Conservation (phyloP, 2,797 vertebrate species). For the Fistularia commersonii region DNA sequence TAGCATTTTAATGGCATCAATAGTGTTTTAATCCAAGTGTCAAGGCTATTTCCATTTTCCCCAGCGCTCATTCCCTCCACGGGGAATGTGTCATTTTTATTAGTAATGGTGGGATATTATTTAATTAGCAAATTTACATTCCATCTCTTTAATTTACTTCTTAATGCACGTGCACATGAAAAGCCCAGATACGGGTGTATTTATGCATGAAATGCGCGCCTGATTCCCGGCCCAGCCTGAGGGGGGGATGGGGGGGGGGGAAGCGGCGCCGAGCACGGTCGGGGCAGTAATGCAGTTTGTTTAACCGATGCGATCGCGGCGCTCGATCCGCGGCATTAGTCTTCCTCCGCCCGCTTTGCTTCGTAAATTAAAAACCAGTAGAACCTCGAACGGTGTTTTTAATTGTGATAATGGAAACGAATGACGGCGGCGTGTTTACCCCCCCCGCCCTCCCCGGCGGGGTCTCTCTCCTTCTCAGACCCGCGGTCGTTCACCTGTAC, state of each 20-base stretch:
- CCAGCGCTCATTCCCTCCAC: slow-evolving; percentile 51
- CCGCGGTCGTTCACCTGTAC: slow-evolving; percentile 71
- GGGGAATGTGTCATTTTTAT: slow-evolving; percentile 69
- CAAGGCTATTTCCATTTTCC: slow-evolving; percentile 67
- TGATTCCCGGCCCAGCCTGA: slow-evolving; percentile 50
- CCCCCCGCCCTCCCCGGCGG: too few species aligned
- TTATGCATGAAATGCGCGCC: slow-evolving; percentile 62
- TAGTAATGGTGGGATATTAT: slow-evolving; percentile 64
- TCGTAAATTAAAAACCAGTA: slow-evolving; percentile 69
- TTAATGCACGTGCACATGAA: slow-evolving; percentile 56
- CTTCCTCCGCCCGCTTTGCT: slow-evolving; percentile 60
- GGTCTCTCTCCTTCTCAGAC: slow-evolving; percentile 39
- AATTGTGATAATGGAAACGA: slow-evolving; percentile 76
- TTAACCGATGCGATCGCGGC: slow-evolving; percentile 50
- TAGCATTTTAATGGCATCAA: slow-evolving; percentile 76
- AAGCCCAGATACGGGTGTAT: slow-evolving; percentile 57
- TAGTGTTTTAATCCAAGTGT: slow-evolving; percentile 73
- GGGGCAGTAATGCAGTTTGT: slow-evolving; percentile 48
- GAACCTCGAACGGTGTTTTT: slow-evolving; percentile 55
- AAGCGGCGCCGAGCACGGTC: slow-evolving; percentile 39
- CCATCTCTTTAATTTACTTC: slow-evolving; percentile 58
- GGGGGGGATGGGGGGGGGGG: too few species aligned
- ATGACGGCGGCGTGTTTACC: slow-evolving; percentile 49
- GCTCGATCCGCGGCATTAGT: slow-evolving; percentile 58
- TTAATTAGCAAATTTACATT: slow-evolving; percentile 70